A percentile compares a stretch with the other conserved stretches of the same genome.
phyloP scores from a whole-genome alignment of 2,113 vertebrate genomes.

The Sigmodon hispidus region DNA sequence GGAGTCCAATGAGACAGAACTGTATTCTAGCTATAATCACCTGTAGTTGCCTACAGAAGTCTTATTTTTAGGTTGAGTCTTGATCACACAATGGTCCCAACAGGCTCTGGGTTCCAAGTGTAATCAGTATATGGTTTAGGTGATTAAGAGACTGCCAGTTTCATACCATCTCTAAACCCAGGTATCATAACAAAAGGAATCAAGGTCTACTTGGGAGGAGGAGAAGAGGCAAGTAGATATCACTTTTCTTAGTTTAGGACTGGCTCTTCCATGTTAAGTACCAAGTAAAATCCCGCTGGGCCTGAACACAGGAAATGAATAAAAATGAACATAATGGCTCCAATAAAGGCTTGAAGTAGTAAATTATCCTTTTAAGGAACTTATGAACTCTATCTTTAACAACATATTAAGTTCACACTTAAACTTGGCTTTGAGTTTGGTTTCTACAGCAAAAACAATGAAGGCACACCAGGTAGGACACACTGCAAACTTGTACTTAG shows the following conservation, averaged over 20 bases:
- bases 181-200: neutral
- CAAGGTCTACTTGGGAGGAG: too few species aligned
- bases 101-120: neutral
- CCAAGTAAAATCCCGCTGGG: neutral
- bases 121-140: neutral
- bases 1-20: neutral
- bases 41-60: neutral
- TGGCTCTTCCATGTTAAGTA: neutral
- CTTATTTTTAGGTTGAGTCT: neutral
- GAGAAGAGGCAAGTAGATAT: neutral
- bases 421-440: neutral
- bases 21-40: neutral
- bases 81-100: neutral
- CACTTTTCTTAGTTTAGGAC: neutral
- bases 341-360: neutral
- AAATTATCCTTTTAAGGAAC: neutral
- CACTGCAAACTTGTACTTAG: neutral
- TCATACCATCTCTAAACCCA: neutral
- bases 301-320: neutral
- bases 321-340: neutral
- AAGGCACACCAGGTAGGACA: neutral
- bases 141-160: neutral
- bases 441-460: neutral
- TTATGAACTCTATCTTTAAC: neutral
- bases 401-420: neutral